These are phyloP conservation scores for Eugnorisma glareosa DNA, from an alignment of 2,888 invertebrate species.

Conservation along the genomic window DNA sequence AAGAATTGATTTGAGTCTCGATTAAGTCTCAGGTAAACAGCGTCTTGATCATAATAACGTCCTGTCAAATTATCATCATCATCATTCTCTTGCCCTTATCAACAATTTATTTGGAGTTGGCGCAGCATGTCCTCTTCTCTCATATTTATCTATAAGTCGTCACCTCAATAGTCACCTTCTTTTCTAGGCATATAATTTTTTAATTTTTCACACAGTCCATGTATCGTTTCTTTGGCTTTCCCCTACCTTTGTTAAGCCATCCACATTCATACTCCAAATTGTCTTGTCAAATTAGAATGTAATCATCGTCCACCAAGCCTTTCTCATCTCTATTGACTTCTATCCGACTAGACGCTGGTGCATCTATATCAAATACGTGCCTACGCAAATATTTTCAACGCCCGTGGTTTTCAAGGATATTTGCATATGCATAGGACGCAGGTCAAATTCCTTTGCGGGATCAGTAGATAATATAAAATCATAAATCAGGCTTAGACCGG, in stretches of 20 bases:
- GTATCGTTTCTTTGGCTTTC: too few species aligned
- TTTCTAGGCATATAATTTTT: neutral
- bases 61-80: too few species aligned
- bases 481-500: conserved; percentile 46
- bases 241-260: neutral
- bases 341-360: neutral
- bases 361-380: conserved; percentile 22
- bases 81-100: neutral
- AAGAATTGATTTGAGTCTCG: neutral
- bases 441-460: conserved; percentile 54
- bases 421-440: conserved; percentile 45
- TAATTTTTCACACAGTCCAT: neutral
- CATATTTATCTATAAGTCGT: neutral
- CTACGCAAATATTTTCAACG: conserved; percentile 34
- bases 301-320: neutral
- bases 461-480: conserved; percentile 47
- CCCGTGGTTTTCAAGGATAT: conserved; percentile 43
- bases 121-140: neutral
- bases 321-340: neutral
- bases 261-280: neutral
- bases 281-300: neutral
- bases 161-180: neutral
- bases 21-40: neutral
- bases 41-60: neutral
- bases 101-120: neutral